Evolutionary conservation across 2,113 vertebrate genomes (phyloP), one percentile per base, ranked within the genome.

Genomic region (Mirza zaza): DNA sequence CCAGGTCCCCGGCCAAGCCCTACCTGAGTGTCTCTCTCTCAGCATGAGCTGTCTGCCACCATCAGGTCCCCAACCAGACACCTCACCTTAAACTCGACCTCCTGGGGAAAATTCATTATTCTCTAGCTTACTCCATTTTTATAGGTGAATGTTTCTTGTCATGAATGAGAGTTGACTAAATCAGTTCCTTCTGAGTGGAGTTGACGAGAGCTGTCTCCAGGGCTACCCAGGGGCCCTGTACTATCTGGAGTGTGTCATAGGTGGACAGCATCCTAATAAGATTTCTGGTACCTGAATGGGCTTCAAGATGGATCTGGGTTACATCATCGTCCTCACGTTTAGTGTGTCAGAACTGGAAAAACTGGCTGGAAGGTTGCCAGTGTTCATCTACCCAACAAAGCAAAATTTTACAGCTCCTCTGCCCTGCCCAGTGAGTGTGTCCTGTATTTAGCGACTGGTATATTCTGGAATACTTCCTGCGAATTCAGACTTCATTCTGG

Each of bases 171-270:
- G 36, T 79, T 96, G 88, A 88, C 96, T 95, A 67, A 92, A 73
- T 97, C 67, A 85, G 32, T 34, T 81, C 14, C 0, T 48, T 81
- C n/a, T 67, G 39, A 90, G 67, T 63, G 81, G 85, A 71, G 77
- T 57, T 85, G 84, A 45, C 39, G 21, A 42, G 85, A 70, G 73
- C 52, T 59, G 48, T 59, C 27, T 45, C 57, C 27, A 20, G 27
- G 17, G 84, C 42, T 45, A n/a, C 85, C 57, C 0, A 2, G 50
- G 67, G 67, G 52, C 59, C 32, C 81, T 34, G 18, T 55, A 63
- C 87, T 87, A 52, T 95, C 88, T 96, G 97, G 90, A 67, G 67
- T 81, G 23, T 92, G 63, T 93, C 39, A 32, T 13, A 94, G 92
- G 80, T 83, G 68, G 86, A 61, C 39, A 6, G 55, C 0, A 14